Evolutionary conservation across 2,113 vertebrate species (phyloP).

Genomic region (Corythaixoides concolor): DNA sequence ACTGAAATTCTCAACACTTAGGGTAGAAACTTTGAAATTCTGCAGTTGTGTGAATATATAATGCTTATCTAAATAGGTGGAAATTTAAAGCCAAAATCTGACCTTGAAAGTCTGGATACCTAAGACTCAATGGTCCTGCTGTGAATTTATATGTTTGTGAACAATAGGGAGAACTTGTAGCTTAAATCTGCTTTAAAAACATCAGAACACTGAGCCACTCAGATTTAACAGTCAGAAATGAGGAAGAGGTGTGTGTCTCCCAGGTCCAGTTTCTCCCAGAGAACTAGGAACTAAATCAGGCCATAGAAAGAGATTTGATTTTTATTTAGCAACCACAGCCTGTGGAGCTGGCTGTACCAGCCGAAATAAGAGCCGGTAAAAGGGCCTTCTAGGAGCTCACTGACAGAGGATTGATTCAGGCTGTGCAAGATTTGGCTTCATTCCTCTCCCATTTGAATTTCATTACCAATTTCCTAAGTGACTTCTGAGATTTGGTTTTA

Average conservation of each 20-base stretch:
- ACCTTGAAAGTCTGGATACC: not conserved
- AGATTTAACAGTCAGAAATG: not conserved
- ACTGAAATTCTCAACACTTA: not conserved
- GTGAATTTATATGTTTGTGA: not conserved
- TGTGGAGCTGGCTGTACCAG: not conserved
- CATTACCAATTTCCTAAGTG: not conserved
- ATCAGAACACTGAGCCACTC: not conserved
- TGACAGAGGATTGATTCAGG: not conserved
- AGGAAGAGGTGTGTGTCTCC: not conserved
- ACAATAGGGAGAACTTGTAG: not conserved
- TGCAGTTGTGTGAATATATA: not conserved
- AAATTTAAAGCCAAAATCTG: not conserved
- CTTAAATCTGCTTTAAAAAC: not conserved
- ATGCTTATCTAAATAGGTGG: not conserved
- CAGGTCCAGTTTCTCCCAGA: not conserved
- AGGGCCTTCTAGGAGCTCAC: not conserved
- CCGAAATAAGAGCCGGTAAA: not conserved
- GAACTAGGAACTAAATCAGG: not conserved
- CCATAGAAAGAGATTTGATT: not conserved
- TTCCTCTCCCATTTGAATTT: not conserved
- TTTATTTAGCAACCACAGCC: not conserved
- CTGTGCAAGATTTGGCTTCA: not conserved
- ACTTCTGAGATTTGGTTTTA: not conserved
- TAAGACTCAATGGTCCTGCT: not conserved
- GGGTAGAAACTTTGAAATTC: not conserved